Percentiles rank a stretch among this genome's conserved stretches.
These are phyloP conservation scores for Drosophila takahashii DNA, from an alignment of 1,140 invertebrate species.

Conservation along the genomic window DNA sequence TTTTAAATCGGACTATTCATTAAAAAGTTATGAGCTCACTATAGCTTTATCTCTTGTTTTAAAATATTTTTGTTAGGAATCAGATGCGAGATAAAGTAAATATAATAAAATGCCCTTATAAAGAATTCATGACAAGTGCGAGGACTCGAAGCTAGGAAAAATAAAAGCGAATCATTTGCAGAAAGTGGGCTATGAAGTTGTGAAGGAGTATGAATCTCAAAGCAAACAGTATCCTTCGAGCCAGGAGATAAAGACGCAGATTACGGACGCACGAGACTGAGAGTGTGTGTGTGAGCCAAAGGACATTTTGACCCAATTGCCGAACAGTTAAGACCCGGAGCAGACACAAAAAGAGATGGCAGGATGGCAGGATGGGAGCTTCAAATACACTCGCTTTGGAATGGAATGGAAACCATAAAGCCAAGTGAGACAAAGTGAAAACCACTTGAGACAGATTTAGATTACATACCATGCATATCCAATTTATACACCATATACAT, in stretches of 20 bases:
- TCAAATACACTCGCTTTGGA: not conserved
- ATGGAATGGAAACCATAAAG: not conserved
- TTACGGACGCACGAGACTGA: not conserved
- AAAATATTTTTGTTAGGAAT: too few relatives aligned
- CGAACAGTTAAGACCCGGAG: constrained; percentile 2
- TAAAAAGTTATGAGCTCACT: too few relatives aligned
- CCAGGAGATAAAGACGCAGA: constrained; percentile 8
- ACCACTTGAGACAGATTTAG: constrained; percentile 4
- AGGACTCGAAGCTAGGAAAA: not conserved
- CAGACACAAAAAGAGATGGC: not conserved
- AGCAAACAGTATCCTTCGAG: constrained; percentile 10
- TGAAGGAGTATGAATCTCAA: constrained; percentile 11
- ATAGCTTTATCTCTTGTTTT: too few relatives aligned
- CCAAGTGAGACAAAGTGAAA: constrained; percentile 6
- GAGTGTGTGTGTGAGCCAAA: not conserved
- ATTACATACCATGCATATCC: not conserved
- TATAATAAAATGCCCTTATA: not conserved
- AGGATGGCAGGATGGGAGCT: not conserved
- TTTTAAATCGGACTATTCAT: too few relatives aligned
- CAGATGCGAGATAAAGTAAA: not conserved
- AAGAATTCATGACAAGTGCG: not conserved
- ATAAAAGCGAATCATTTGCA: not conserved
- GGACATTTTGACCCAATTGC: constrained; percentile 15
- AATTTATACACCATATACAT: not conserved
- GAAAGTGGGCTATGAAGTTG: constrained; percentile 9